Conservation (phyloP, 1,140 invertebrate genomes). For the Listronotus bonariensis region DNA sequence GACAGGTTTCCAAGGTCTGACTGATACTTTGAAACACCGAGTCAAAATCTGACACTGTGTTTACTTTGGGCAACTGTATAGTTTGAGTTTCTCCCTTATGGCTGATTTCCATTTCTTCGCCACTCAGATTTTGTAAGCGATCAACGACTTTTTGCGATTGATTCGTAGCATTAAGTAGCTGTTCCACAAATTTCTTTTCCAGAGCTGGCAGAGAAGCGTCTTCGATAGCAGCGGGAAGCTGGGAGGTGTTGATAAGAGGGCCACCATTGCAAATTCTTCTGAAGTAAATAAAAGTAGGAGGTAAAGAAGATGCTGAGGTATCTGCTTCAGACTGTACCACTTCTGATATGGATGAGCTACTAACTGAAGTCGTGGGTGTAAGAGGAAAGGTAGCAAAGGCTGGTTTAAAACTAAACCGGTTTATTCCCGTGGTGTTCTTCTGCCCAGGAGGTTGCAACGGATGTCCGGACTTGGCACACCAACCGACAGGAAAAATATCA, state of each 20-base stretch:
- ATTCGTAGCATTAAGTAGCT: slow-evolving; percentile 46
- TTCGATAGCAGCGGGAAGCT: slow-evolving; percentile 56
- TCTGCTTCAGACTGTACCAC: slow-evolving; percentile 54
- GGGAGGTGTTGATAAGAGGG: slow-evolving; percentile 56
- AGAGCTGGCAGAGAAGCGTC: slow-evolving; percentile 53
- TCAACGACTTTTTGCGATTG: slow-evolving; percentile 50
- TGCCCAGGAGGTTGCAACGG: slow-evolving; percentile 94
- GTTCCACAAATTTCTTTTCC: slow-evolving; percentile 52
- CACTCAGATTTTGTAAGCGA: slow-evolving; percentile 46
- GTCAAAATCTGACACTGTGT: slow-evolving; percentile 45
- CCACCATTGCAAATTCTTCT: slow-evolving; percentile 58
- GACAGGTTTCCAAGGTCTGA: slow-evolving; percentile 49
- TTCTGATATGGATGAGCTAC: slow-evolving; percentile 40
- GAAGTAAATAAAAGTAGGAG: slow-evolving; percentile 54
- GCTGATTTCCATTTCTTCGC: slow-evolving; percentile 52
- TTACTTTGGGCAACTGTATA: slow-evolving; percentile 49
- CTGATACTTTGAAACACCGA: slow-evolving; percentile 45
- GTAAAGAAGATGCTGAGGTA: slow-evolving; percentile 58
- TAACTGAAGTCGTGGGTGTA: slow-evolving; percentile 25
- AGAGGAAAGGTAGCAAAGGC: slow-evolving; percentile 42
- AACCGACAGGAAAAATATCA: slow-evolving; percentile 97
- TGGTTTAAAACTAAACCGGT: slow-evolving; percentile 50
- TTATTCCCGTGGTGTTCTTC: slow-evolving; percentile 68
- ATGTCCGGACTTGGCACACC: slow-evolving; percentile 92
- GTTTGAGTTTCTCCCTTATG: slow-evolving; percentile 49